A percentile compares a stretch with the other conserved stretches of the same genome.
Evolutionary conservation across 2,888 invertebrate species (phyloP).

Genomic region (Theretra japonica): DNA sequence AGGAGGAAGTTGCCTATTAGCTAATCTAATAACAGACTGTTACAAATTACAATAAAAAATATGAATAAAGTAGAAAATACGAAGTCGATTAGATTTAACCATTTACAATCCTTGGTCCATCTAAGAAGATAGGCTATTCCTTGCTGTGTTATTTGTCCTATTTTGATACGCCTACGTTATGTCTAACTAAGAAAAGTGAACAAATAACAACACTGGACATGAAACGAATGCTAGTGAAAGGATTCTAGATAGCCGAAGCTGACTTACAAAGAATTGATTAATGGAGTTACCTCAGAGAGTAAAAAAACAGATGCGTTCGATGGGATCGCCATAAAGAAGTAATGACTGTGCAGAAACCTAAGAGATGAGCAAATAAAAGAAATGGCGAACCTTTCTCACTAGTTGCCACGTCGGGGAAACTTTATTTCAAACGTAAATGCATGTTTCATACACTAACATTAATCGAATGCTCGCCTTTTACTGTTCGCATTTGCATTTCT

Average conservation of each 20-base stretch:
- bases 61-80: no score
- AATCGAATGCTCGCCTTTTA: background rate
- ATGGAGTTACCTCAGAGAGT: constrained; percentile 1
- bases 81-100: background rate
- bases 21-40: no score
- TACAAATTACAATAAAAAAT: no score
- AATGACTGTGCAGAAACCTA: constrained; percentile 14
- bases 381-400: constrained; percentile 16
- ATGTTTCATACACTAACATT: constrained; percentile 3
- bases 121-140: background rate
- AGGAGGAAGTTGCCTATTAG: no score
- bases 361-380: constrained; percentile 12
- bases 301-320: constrained; percentile 16
- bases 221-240: constrained; percentile 24
- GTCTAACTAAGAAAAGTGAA: constrained; percentile 5
- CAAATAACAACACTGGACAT: background rate
- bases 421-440: constrained; percentile 20
- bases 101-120: background rate
- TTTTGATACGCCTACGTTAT: constrained; percentile 10
- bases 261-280: constrained; percentile 21
- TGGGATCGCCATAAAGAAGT: constrained; percentile 4
- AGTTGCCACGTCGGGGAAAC: background rate
- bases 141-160: background rate
- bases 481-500: background rate
- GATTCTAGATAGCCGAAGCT: constrained; percentile 1